A percentile compares a stretch with the other conserved stretches of the same genome.
phyloP scores from a whole-genome alignment of 2,888 invertebrate genomes.

The Koerneria pararmatus region DNA sequence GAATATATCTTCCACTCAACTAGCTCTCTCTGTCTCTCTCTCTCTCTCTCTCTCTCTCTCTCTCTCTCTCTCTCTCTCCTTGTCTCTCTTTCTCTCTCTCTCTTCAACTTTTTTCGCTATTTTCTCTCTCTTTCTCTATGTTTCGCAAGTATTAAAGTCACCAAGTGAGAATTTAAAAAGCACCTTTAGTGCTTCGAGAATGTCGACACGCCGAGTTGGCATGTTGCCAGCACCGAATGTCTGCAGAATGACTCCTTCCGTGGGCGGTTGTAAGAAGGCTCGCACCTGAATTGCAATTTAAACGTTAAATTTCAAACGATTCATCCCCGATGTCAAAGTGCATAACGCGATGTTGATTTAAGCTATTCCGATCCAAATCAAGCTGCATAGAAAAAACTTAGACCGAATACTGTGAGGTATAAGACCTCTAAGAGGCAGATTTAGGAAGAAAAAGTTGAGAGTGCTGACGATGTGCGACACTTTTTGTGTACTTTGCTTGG shows the following conservation, averaged over 20 bases:
- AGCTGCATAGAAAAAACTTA: neutral
- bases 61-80: no score
- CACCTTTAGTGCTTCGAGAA: conserved; percentile 70
- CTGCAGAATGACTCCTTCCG: conserved; percentile 80
- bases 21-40: no score
- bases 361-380: neutral
- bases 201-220: conserved; percentile 77
- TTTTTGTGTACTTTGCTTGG: no score
- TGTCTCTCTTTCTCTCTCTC: neutral
- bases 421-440: no score
- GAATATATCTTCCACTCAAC: no score
- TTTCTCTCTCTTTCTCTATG: neutral
- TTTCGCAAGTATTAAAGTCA: neutral
- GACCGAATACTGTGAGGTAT: no score
- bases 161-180: conserved; percentile 35
- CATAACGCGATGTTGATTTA: neutral
- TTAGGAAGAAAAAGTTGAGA: no score
- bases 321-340: neutral
- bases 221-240: conserved; percentile 91
- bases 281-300: conserved; percentile 59
- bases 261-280: conserved; percentile 70
- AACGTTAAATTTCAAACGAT: neutral
- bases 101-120: neutral
- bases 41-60: no score
- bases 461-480: no score